These are phyloP conservation scores for Brachypalpus laphriformis DNA, from an alignment of 2,888 invertebrate genomes.

Conservation along the genomic window DNA sequence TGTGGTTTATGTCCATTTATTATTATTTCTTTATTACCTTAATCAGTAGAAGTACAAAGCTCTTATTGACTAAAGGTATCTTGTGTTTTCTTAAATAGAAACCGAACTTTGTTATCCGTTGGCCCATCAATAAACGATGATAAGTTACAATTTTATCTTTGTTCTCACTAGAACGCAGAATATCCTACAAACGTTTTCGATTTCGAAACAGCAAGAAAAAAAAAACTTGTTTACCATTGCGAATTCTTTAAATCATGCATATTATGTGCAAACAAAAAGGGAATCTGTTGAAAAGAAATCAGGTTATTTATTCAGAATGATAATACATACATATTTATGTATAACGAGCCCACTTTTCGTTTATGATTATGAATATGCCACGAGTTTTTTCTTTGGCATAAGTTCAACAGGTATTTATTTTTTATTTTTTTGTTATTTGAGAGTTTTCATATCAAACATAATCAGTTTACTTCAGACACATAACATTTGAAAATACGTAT, in stretches of 20 bases:
- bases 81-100: constrained; percentile 6
- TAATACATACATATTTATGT: not conserved
- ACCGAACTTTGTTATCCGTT: not conserved
- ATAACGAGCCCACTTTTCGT: constrained; percentile 8
- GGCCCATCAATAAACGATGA: constrained; percentile 2
- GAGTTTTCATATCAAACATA: not conserved
- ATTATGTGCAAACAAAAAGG: not conserved
- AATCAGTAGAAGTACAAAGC: not conserved
- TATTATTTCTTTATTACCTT: not conserved
- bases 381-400: constrained; percentile 75
- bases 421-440: constrained; percentile 15
- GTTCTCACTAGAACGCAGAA: not conserved
- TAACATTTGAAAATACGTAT: not conserved
- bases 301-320: not conserved
- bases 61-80: not conserved
- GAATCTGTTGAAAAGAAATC: not conserved
- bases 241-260: not conserved
- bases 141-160: constrained; percentile 11
- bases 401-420: constrained; percentile 68
- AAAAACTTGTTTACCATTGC: constrained; percentile 2
- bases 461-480: not conserved
- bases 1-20: not conserved
- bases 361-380: constrained; percentile 43
- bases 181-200: not conserved
- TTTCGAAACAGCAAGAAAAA: not conserved